Percentiles rank a stretch among this genome's conserved stretches.
phyloP scores from a whole-genome alignment of 2,888 invertebrate species.

The Cenopis cana region DNA sequence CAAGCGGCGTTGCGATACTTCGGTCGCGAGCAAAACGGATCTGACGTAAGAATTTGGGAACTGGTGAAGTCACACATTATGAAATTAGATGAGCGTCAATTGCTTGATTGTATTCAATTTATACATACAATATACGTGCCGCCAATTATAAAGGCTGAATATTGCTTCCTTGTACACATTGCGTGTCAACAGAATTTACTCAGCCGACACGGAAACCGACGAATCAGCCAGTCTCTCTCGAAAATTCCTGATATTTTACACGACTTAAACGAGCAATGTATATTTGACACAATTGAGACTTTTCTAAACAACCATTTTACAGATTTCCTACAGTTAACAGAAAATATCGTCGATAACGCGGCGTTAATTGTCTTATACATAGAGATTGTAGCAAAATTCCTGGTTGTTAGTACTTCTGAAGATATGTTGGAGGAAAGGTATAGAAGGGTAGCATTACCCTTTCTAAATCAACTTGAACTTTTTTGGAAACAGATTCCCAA shows the following conservation, averaged over 20 bases:
- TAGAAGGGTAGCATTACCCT: conserved; percentile 53
- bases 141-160: conserved; percentile 56
- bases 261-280: conserved; percentile 50
- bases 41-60: conserved; percentile 59
- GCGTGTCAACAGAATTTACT: conserved; percentile 47
- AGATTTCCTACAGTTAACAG: neutral
- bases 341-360: neutral
- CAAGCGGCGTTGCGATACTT: conserved; percentile 56
- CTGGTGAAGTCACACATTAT: conserved; percentile 47
- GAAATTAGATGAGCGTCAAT: neutral
- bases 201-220: neutral
- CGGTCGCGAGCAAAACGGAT: conserved; percentile 44
- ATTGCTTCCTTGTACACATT: conserved; percentile 56
- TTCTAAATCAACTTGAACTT: conserved; percentile 55
- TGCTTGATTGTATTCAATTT: neutral
- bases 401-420: conserved; percentile 57
- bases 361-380: conserved; percentile 47
- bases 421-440: conserved; percentile 53
- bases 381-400: conserved; percentile 59
- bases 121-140: conserved; percentile 50
- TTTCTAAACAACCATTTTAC: conserved; percentile 50
- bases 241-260: conserved; percentile 54
- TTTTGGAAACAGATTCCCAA: conserved; percentile 37
- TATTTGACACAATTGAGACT: conserved; percentile 49
- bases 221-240: conserved; percentile 50